Percentiles rank a stretch among this genome's conserved stretches.
These are phyloP conservation scores for Teleopsis dalmanni DNA, from an alignment of 1,140 invertebrate species.

Conservation along the genomic window DNA sequence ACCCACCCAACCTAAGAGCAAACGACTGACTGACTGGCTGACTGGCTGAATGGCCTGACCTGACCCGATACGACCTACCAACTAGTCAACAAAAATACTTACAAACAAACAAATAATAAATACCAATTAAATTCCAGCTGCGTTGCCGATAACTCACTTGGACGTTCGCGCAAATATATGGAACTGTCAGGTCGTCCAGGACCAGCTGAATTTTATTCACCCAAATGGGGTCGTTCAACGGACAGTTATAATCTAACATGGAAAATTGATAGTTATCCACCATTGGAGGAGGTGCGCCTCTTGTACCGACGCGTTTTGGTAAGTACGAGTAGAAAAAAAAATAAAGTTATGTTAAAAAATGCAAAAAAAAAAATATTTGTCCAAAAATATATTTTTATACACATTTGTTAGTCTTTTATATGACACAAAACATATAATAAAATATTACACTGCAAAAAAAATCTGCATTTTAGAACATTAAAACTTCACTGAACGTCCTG, in stretches of 20 bases:
- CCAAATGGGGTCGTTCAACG: constrained; percentile 50
- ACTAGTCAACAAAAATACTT: no score
- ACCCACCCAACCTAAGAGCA: no score
- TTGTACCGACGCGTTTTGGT: constrained; percentile 57
- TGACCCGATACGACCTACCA: no score
- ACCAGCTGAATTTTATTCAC: constrained; percentile 56
- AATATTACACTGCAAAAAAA: no score
- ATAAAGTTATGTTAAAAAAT: not conserved
- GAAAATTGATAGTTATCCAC: constrained; percentile 58
- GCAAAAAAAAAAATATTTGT: not conserved
- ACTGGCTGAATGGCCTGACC: no score
- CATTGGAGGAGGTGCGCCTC: constrained; percentile 55
- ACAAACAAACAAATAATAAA: constrained; percentile 14
- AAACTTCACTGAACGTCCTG: not conserved
- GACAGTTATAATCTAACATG: constrained; percentile 55
- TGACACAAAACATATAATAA: no score
- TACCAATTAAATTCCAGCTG: constrained; percentile 47
- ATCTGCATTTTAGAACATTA: not conserved
- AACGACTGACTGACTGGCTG: no score
- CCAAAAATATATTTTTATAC: not conserved
- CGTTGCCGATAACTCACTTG: constrained; percentile 61
- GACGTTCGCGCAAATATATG: constrained; percentile 58
- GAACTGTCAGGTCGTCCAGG: constrained; percentile 59
- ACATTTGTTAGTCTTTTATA: not conserved
- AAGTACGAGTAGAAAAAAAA: constrained; percentile 24